phyloP scores from a whole-genome alignment of 2,888 invertebrate genomes.

The Temnothorax unifasciatus region DNA sequence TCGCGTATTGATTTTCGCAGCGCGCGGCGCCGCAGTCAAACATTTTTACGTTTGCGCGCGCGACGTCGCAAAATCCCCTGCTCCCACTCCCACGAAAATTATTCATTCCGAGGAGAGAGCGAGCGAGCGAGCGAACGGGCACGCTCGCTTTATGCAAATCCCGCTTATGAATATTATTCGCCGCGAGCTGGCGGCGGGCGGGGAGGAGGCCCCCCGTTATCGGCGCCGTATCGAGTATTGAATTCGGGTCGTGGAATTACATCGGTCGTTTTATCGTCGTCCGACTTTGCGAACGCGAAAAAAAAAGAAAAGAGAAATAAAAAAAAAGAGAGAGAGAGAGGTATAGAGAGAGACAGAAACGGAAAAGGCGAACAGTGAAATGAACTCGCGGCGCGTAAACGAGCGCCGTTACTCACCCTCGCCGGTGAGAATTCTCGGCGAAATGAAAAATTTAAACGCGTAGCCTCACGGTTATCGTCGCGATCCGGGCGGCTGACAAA shows the following conservation, averaged over 20 bases:
- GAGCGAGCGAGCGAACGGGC: slow-evolving; percentile 18
- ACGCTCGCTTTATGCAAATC: slow-evolving; percentile 55
- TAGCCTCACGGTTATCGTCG: slow-evolving; percentile 46
- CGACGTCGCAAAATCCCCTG: slow-evolving; percentile 51
- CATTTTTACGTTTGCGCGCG: slow-evolving; percentile 57
- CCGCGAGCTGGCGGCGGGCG: slow-evolving; percentile 23
- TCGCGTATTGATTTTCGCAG: slow-evolving; percentile 56
- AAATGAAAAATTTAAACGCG: slow-evolving; percentile 54
- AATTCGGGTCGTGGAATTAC: slow-evolving; percentile 54
- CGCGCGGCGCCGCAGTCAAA: slow-evolving; percentile 51
- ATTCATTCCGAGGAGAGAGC: slow-evolving; percentile 36
- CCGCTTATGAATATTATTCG: slow-evolving; percentile 59
- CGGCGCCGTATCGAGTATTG: slow-evolving; percentile 55
- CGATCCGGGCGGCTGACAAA: slow-evolving; percentile 54
- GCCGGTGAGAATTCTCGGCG: slow-evolving; percentile 38
- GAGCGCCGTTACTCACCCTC: slow-evolving; percentile 48
- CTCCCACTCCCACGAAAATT: slow-evolving; percentile 16
- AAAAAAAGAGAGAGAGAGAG: background rate
- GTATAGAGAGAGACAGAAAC: background rate
- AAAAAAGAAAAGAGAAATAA: background rate
- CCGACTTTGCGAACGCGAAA: slow-evolving; percentile 22
- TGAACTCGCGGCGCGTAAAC: slow-evolving; percentile 49
- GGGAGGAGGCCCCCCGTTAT: slow-evolving; percentile 33
- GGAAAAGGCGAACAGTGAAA: slow-evolving; percentile 31
- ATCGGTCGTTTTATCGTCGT: slow-evolving; percentile 47